Conservation (phyloP, 2,113 vertebrate species). For the Promerops cafer region DNA sequence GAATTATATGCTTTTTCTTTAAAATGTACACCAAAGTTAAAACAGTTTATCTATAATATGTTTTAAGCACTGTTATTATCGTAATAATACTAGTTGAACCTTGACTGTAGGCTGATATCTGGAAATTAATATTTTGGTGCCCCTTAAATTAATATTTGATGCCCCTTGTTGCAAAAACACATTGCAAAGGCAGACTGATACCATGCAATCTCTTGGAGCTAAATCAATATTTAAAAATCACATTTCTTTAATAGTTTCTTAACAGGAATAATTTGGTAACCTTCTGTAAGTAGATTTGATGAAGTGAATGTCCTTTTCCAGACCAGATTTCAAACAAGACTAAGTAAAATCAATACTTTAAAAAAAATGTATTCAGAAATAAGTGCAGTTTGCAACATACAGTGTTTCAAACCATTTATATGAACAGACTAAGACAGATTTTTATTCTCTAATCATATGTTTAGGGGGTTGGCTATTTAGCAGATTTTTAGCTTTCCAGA, state of each 20-base stretch:
- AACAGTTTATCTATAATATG: neutral
- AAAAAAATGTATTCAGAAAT: neutral
- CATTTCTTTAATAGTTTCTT: slow-evolving; percentile 1
- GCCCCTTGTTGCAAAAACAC: neutral
- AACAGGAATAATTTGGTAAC: slow-evolving; percentile 46
- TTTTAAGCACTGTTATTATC: neutral
- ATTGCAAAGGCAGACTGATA: neutral
- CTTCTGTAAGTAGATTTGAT: slow-evolving; percentile 46
- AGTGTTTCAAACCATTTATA: slow-evolving; percentile 60
- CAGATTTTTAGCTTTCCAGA: slow-evolving; percentile 76
- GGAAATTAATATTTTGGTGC: neutral
- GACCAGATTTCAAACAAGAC: slow-evolving; percentile 25
- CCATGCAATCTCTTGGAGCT: neutral
- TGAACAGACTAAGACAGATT: slow-evolving; percentile 66
- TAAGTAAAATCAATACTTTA: slow-evolving; percentile 27
- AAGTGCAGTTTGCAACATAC: slow-evolving; percentile 27
- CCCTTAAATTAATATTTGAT: neutral
- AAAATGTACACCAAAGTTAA: neutral
- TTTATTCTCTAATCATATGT: slow-evolving; percentile 82
- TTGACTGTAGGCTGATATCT: neutral
- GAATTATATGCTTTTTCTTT: neutral
- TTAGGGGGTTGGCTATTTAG: slow-evolving; percentile 69
- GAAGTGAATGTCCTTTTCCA: slow-evolving; percentile 30
- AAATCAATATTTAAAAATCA: slow-evolving; percentile 32
- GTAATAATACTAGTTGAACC: neutral